Base-by-base conservation (phyloP, 2,888 invertebrate genomes). In the Apotomis betuletana region DNA sequence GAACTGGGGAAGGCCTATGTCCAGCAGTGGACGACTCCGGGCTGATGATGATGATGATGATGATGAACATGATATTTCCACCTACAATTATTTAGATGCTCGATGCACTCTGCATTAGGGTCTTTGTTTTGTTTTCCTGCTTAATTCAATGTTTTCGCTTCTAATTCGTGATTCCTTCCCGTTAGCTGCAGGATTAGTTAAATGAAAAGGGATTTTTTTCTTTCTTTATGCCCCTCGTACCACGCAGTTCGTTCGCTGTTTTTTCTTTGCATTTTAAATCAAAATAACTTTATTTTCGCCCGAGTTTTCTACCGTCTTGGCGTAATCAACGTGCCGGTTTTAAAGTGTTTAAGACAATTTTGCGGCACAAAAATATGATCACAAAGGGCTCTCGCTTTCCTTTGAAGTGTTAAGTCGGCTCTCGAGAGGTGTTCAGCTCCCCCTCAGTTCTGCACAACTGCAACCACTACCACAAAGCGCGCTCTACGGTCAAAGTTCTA, bases 261-360 rank as follows among this genome's bases (percentile, higher is more conserved):
- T 89, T 90, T 89, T 86, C 86, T 88, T 87, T 90, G 87, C 87
- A 90, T 91, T 91, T 90, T 90, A 90, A 90, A 89, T 90, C 86
- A 86, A 90, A 91, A 92, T 90, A 90, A 89, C 87, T 91, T 90
- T 86, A 87, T 90, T 90, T 90, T 88, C 83, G 83, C 83, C 87
- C 74, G 85, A 88, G 85, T 90, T 89, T 87, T 85, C 84, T 78
- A 82, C 88, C 86, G 83, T 87, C 88, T 89, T 88, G 84, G 86
- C 87, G 89, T 90, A 91, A 90, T 91, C 88, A 90, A 88, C 87
- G 87, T 83, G 80, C 82, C 80, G 76, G 77, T 77, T 82, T 81
- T 85, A 85, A 89, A 90, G 88, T 88, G 89, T 90, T 91, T 88
- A 88, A 89, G 88, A 87, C 84, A 88, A 88, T 87, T 88, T 91